Evolutionary conservation across 1,140 invertebrate genomes (phyloP), one percentile per base, ranked within the genome.

Genomic region (Protaetia brevitarsis): DNA sequence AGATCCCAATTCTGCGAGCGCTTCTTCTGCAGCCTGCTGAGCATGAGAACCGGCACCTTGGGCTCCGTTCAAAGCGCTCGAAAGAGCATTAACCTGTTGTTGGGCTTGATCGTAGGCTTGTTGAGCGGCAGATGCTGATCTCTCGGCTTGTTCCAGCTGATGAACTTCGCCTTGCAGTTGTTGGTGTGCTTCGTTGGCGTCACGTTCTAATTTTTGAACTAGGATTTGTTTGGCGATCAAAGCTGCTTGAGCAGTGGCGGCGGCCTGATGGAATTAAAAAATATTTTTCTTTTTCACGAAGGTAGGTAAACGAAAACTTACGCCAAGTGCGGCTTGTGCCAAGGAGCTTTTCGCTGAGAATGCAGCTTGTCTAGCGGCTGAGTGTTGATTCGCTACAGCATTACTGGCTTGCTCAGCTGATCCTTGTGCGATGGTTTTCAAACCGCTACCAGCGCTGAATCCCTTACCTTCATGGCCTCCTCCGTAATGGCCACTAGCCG

Each of bases 211-310:
- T 0, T 82, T 81, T 4, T 77, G 72, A 2, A 83, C 68, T n/a
- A 86, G 78, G 10, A 85, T 82, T 66, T 84, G 82, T 64, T 85
- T 85, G 11, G 84, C 84, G 11, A 83, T 81, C 0, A 86, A 73
- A 27, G 84, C 84, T 0, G 84, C 84, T 0, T 81, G 70, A 10
- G 84, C 79, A 5, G 83, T 71, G 16, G 79, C 79, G 0, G 81
- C 80, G 2, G 80, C 81, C 36, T 80, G 77, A 6, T 5, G 4
- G 3, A 37, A n/a, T 5, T n/a, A 57, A 19, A 27, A 2, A 58
- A 3, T 58, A 58, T 16, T 11, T 8, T 6, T n/a, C n/a, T n/a
- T n/a, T n/a, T n/a, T n/a, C n/a, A 58, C 26, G 13, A 58, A 58
- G 3, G 1, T 30, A 13, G 3, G 10, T 28, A 3, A 13, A 11